Conservation (phyloP, 2,888 invertebrate species). For the Meandrusa payeni region DNA sequence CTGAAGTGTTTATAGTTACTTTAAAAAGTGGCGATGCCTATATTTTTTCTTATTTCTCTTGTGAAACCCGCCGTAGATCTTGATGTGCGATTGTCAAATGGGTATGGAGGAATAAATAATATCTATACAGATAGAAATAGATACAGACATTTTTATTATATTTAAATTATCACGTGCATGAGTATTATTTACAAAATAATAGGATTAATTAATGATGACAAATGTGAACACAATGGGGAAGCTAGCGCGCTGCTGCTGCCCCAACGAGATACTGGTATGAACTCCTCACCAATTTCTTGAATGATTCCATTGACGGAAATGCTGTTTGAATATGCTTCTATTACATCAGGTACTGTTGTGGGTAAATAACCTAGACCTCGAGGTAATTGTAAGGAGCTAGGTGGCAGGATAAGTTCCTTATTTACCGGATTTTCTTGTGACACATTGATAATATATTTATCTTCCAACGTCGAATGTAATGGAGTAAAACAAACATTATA, state of each 20-base stretch:
- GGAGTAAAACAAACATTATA: too few relatives aligned
- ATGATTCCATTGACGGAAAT: constrained; percentile 6
- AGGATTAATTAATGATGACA: constrained; percentile 24
- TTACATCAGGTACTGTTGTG: constrained; percentile 25
- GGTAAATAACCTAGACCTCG: constrained; percentile 27
- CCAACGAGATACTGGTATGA: constrained; percentile 23
- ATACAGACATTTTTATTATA: too few relatives aligned
- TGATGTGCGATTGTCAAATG: too few relatives aligned
- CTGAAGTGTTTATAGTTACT: too few relatives aligned
- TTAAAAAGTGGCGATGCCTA: too few relatives aligned
- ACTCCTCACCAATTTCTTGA: constrained; percentile 17
- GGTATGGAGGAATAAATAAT: too few relatives aligned
- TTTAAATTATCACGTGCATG: too few relatives aligned
- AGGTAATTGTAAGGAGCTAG: constrained; percentile 26
- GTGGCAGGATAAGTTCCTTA: constrained; percentile 26
- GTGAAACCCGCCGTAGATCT: too few relatives aligned
- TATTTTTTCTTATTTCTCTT: too few relatives aligned
- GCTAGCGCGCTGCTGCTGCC: constrained; percentile 26
- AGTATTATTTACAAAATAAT: constrained; percentile 29
- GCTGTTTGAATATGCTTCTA: constrained; percentile 24
- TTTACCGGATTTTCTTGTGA: neutral
- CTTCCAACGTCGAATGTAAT: neutral
- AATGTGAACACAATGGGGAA: constrained; percentile 25
- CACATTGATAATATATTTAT: neutral
- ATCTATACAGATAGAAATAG: too few relatives aligned